Conservation (phyloP, 2,888 invertebrate genomes). For the Drosophila pseudotakahashii region DNA sequence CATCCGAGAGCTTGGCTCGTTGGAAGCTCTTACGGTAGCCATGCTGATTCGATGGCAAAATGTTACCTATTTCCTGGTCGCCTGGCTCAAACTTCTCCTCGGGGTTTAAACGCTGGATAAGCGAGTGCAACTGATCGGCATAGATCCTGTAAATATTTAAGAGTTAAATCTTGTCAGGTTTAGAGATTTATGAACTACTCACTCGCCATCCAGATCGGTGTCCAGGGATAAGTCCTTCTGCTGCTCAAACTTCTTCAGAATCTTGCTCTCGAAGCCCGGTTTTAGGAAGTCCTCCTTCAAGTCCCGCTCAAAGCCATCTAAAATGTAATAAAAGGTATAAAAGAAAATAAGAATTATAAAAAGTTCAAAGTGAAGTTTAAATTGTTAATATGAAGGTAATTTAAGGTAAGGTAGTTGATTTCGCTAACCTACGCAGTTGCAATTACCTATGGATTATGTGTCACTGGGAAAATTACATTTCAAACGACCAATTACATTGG, state of each 20-base stretch:
- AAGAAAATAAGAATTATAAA: too few species aligned
- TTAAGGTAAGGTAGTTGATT: too few species aligned
- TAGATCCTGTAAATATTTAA: slow-evolving; percentile 73
- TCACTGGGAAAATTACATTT: background rate
- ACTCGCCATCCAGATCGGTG: slow-evolving; percentile 87
- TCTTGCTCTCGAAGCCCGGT: slow-evolving; percentile 84
- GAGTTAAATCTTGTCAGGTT: fast-evolving
- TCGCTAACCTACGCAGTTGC: background rate
- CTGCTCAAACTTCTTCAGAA: slow-evolving; percentile 80
- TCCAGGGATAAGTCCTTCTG: slow-evolving; percentile 83
- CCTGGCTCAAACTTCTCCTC: slow-evolving; percentile 54
- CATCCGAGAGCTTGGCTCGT: slow-evolving; percentile 78
- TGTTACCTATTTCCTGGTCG: slow-evolving; percentile 65
- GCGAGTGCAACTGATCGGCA: slow-evolving; percentile 82
- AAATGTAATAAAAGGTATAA: background rate
- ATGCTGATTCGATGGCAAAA: slow-evolving; percentile 79
- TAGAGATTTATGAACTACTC: slow-evolving; percentile 36
- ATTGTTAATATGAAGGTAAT: too few species aligned
- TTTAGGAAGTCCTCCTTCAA: slow-evolving; percentile 86
- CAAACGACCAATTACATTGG: background rate
- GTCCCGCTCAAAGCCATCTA: slow-evolving; percentile 80
- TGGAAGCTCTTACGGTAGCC: slow-evolving; percentile 30
- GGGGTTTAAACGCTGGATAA: slow-evolving; percentile 82
- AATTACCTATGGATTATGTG: background rate
- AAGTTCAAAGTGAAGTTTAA: too few species aligned